phyloP scores from a whole-genome alignment of 37 sponge, comb jelly and placozoan species.

The Dysidea cf. avara region DNA sequence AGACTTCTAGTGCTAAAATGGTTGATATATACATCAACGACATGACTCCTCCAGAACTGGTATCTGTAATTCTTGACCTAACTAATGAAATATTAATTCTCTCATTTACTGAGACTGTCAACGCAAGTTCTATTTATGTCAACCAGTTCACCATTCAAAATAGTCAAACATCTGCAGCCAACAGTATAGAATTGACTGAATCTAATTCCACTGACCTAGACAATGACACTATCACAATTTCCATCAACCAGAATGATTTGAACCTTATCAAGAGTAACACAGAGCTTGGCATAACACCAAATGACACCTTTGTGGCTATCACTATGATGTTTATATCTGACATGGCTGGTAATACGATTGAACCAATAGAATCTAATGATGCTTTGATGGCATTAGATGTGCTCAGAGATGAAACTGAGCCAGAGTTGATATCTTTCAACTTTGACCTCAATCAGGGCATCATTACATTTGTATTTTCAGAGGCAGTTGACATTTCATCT shows the following conservation, averaged over 20 bases:
- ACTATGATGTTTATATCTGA: constrained; percentile 38
- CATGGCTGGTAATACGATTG: constrained; percentile 67
- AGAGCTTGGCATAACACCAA: constrained; percentile 51
- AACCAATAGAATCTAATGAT: constrained; percentile 1
- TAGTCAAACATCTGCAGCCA: neutral
- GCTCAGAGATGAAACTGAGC: constrained; percentile 49
- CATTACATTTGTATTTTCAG: constrained; percentile 74
- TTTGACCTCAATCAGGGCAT: constrained; percentile 67
- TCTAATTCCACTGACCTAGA: constrained; percentile 10
- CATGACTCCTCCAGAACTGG: constrained; percentile 50
- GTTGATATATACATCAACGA: constrained; percentile 53
- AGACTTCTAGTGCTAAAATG: constrained; percentile 6
- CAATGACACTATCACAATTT: constrained; percentile 39
- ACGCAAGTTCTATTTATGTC: constrained; percentile 42
- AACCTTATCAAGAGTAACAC: constrained; percentile 65
- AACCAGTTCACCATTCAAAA: constrained; percentile 45
- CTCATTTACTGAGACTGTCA: constrained; percentile 86
- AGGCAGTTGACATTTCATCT: constrained; percentile 67
- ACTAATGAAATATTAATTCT: constrained; percentile 46
- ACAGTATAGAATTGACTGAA: constrained; percentile 9
- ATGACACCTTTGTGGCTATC: constrained; percentile 69
- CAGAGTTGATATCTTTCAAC: constrained; percentile 48
- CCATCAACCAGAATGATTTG: constrained; percentile 52
- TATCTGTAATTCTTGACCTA: constrained; percentile 62
- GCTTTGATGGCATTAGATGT: constrained; percentile 40